phyloP scores from a whole-genome alignment of 2,797 vertebrate species.

The Sebastiscus albofasciatus region DNA sequence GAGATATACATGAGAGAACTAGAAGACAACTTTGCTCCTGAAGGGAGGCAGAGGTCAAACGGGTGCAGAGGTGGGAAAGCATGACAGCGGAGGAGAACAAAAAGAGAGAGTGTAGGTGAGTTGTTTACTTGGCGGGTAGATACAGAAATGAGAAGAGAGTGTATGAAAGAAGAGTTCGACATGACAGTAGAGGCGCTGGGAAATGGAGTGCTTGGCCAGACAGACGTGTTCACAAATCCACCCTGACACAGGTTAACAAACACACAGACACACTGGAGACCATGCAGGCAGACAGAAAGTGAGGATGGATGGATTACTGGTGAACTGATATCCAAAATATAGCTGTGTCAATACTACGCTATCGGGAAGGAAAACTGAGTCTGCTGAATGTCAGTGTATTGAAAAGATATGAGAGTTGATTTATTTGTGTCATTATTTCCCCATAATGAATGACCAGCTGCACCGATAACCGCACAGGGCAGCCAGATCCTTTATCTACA shows the following conservation, averaged over 20 bases:
- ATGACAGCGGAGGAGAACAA: background rate
- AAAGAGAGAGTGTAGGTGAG: background rate
- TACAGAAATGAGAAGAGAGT: background rate
- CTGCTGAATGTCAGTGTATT: background rate
- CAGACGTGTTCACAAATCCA: background rate
- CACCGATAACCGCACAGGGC: background rate
- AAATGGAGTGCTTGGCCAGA: conserved; percentile 4
- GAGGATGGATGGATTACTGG: background rate
- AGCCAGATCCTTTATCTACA: background rate
- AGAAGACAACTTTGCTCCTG: conserved; percentile 17
- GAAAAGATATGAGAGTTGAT: conserved; percentile 1
- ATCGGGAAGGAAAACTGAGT: background rate
- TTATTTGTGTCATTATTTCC: conserved; percentile 16
- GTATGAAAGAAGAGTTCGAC: background rate
- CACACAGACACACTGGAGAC: background rate
- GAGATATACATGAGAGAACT: conserved; percentile 22
- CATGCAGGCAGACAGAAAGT: background rate
- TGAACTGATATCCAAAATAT: background rate
- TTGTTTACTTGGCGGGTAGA: conserved; percentile 14
- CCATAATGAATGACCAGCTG: background rate
- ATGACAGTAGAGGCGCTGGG: conserved; percentile 1
- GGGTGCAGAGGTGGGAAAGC: background rate
- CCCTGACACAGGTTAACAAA: conserved; percentile 3
- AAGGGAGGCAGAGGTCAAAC: conserved; percentile 31
- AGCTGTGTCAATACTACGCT: background rate